Conservation (phyloP, 1,140 invertebrate species). For the Aphidius gifuensis region DNA sequence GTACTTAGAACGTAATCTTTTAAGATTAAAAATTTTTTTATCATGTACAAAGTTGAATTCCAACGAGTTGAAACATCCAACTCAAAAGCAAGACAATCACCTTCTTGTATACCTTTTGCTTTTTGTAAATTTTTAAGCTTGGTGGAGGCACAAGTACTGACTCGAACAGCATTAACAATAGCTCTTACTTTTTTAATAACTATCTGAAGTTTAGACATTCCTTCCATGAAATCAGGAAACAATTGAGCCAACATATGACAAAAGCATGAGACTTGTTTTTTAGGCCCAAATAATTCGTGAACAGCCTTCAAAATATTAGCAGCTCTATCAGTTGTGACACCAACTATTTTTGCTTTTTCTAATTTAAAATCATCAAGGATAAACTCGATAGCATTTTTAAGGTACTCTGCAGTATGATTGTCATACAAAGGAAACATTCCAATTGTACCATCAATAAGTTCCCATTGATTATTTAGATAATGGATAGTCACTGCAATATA, state of each 20-base stretch:
- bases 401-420: slow-evolving; percentile 32
- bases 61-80: slow-evolving; percentile 27
- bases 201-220: not conserved
- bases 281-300: slow-evolving; percentile 40
- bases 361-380: slow-evolving; percentile 44
- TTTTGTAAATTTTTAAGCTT: slow-evolving; percentile 26
- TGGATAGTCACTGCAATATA: slow-evolving; percentile 38
- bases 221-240: slow-evolving; percentile 4
- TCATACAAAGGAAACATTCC: slow-evolving; percentile 28
- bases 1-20: slow-evolving; percentile 36
- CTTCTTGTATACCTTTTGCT: slow-evolving; percentile 24
- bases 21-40: slow-evolving; percentile 42
- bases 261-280: slow-evolving; percentile 49
- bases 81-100: slow-evolving; percentile 21
- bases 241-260: slow-evolving; percentile 42
- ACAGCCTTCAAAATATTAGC: slow-evolving; percentile 48
- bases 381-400: slow-evolving; percentile 32
- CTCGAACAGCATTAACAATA: slow-evolving; percentile 1
- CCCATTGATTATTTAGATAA: slow-evolving; percentile 25
- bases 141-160: slow-evolving; percentile 21
- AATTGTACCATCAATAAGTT: slow-evolving; percentile 21
- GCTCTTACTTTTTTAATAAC: slow-evolving; percentile 1
- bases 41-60: slow-evolving; percentile 40
- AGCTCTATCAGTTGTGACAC: slow-evolving; percentile 47
- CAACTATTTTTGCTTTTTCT: slow-evolving; percentile 41